Evolutionary conservation across 2,888 invertebrate genomes (phyloP), one percentile per base, ranked within the genome.

Genomic region (Parapristionchus giblindavisi): DNA sequence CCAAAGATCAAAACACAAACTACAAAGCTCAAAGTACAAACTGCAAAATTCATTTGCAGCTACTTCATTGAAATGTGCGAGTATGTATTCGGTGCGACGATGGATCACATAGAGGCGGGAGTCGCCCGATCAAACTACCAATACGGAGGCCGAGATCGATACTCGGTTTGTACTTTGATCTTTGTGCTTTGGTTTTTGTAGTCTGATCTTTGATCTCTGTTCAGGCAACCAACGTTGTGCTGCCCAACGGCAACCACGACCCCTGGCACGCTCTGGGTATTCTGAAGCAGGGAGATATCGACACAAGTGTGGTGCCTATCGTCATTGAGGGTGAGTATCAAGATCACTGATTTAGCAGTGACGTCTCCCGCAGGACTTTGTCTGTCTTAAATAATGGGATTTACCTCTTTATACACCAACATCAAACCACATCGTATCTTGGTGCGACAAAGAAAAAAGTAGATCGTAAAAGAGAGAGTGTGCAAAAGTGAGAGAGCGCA

Each of bases 1-100:
- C 14, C 40, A 63, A 38, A n/a, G 24, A 36, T 36, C 63, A 63
- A 43, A 38, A 21, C 17, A 32, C 24, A 8, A 17, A 43, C 43
- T 43, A 43, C 61, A 61, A 74, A 73, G n/a, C 32, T 75, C 27
- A 48, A 52, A 36, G 74, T 43, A 6, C 76, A 61, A 6, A 54
- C 38, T 51, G 51, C 29, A 61, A 38, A 34, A 38, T 24, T 8
- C 3, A 21, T 27, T 77, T 80, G 61, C 74, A 82, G 82, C 58
- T 76, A 81, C 77, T 84, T 76, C 77, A 68, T 81, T 34, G 77
- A 83, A 70, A 68, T 81, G 79, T 85, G 85, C 75, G 63, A 75
- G 27, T 81, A 83, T 51, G 74, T 85, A 0, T 85, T 83, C 75
- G 79, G 79, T n/a, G n/a, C 54, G 17, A 74, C 58, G 27, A 70